Base-by-base conservation (phyloP, 2,888 invertebrate genomes). In the Oscheius onirici region DNA sequence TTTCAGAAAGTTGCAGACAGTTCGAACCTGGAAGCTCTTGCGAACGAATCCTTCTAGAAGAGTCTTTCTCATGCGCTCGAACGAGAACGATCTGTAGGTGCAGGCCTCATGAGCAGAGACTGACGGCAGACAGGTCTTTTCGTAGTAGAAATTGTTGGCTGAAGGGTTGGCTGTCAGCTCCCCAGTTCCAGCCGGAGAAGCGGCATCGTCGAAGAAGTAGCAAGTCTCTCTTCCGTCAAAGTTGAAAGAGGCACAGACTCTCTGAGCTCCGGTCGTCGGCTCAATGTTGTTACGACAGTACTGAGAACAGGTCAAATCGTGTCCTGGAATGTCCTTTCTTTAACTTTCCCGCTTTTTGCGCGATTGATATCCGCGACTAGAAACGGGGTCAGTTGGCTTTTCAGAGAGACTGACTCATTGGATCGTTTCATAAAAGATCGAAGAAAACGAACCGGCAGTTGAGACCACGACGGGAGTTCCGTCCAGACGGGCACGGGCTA, bases 11-110 rank as follows among this genome's bases (percentile, higher is more conserved):
- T 8, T n/a, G 6, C 6, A 54, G 55, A n/a, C 3, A 43, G 2
- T 8, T 13, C 34, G 10, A 49, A 89, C 83, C 81, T 84, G 86
- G 28, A 86, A 76, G 43, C 89, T 88, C 74, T 89, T 87, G 69
- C 88, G 88, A 40, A 90, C 89, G 61, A 89, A 88, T 57, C 89
- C 89, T 54, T 88, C 88, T 54, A 90, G 84, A 73, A 89, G 89
- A 75, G 89, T 89, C 74, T 89, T 89, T 20, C 90, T 89, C 41
- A 90, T 89, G 34, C 90, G 85, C 51, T 90, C 90, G 83, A 90
- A 90, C 10, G 89, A 88, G 81, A 86, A 87, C n/a, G 87, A 86
- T 17, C 82, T 72, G 78, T 87, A 87, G 41, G 87, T 84, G 75
- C 87, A 87, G n/a, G 87, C 86, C 73, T 87, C 86, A 71, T 87